Conservation (phyloP, 2,113 vertebrate genomes). For the Cavia aperea region DNA sequence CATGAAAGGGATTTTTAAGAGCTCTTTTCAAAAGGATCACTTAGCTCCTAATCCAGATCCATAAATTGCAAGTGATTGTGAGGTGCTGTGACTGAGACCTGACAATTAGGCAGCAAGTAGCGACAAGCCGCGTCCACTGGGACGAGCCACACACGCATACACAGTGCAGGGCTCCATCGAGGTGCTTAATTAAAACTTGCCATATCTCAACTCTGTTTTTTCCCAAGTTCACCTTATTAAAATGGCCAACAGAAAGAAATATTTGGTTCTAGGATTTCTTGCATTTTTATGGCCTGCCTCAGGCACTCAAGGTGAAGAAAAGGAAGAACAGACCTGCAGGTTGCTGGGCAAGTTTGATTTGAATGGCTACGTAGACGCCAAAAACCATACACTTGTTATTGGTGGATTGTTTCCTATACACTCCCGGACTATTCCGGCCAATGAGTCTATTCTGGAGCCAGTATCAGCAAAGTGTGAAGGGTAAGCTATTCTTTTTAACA, state of each 20-base stretch:
- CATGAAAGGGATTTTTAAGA: not conserved
- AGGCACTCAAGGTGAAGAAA: not conserved
- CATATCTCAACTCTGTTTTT: slow-evolving; percentile 19
- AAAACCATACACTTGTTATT: slow-evolving; percentile 79
- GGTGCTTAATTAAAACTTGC: slow-evolving; percentile 20
- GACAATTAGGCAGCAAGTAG: slow-evolving; percentile 46
- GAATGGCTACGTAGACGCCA: slow-evolving; percentile 78
- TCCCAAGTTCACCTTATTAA: not conserved
- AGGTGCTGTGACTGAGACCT: slow-evolving; percentile 6
- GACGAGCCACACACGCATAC: not conserved
- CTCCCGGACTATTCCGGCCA: slow-evolving; percentile 72
- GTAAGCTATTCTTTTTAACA: slow-evolving; percentile 71
- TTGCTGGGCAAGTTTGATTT: slow-evolving; percentile 67
- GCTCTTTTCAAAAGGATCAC: not conserved
- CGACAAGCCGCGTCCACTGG: not conserved
- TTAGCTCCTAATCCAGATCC: not conserved
- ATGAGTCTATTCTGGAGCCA: slow-evolving; percentile 76
- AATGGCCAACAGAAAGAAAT: slow-evolving; percentile 44
- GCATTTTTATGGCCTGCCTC: slow-evolving; percentile 36
- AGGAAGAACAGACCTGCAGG: slow-evolving; percentile 65
- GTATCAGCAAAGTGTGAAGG: slow-evolving; percentile 81
- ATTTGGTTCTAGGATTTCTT: slow-evolving; percentile 68
- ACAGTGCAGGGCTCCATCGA: not conserved
- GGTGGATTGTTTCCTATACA: slow-evolving; percentile 86
- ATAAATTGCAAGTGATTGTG: not conserved